These are phyloP conservation scores for Epizoanthus illoricatus DNA, from an alignment of 92 coral and sea anemone genomes.

Conservation along the genomic window DNA sequence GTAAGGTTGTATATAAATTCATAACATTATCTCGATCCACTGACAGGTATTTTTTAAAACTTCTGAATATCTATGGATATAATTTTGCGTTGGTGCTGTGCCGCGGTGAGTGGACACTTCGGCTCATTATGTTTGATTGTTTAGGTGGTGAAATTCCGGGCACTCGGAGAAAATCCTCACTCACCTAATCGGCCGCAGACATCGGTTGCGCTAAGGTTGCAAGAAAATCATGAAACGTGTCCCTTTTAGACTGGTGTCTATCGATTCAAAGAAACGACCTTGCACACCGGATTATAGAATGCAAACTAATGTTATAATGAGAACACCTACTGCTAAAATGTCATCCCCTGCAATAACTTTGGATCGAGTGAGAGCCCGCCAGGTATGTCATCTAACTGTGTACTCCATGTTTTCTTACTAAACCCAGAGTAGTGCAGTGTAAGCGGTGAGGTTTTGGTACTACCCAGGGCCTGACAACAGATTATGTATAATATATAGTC, in stretches of 20 bases:
- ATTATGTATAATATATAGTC: neutral
- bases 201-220: constrained; percentile 17
- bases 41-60: neutral
- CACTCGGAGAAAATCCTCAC: constrained; percentile 20
- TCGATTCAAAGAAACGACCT: neutral
- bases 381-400: constrained; percentile 2
- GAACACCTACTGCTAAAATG: constrained; percentile 23
- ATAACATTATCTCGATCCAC: neutral
- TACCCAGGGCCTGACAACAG: neutral
- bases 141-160: constrained; percentile 31
- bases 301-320: constrained; percentile 22
- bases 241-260: neutral
- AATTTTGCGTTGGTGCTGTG: neutral
- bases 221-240: neutral
- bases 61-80: neutral
- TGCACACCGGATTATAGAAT: neutral
- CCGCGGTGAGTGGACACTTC: neutral
- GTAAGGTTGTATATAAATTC: too few relatives aligned
- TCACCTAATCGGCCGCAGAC: neutral
- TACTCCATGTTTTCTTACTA: neutral
- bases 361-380: constrained; percentile 8
- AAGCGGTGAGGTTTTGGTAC: neutral
- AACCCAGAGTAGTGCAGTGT: neutral
- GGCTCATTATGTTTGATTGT: constrained; percentile 8
- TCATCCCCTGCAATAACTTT: constrained; percentile 14